phyloP scores from a whole-genome alignment of 2,797 vertebrate species.

The Pygocentrus nattereri region DNA sequence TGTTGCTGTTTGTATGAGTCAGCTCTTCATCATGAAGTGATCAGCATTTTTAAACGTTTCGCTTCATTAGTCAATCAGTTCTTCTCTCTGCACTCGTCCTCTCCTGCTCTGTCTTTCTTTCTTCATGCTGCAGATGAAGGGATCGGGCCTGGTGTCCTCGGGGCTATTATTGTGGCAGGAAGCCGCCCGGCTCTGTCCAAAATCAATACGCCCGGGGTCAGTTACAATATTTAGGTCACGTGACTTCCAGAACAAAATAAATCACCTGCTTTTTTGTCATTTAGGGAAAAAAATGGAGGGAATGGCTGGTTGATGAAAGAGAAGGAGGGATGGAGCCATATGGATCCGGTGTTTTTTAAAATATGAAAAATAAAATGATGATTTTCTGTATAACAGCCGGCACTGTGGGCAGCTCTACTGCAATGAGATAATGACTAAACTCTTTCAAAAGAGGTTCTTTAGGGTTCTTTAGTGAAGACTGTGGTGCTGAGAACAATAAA shows the following conservation, averaged over 20 bases:
- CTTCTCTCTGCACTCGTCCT: not conserved
- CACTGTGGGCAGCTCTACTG: no score
- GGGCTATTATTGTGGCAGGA: constrained; percentile 81
- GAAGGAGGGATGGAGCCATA: not conserved
- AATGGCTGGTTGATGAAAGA: not conserved
- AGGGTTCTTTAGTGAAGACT: no score
- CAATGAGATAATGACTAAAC: no score
- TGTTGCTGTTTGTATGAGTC: no score
- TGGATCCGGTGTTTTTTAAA: not conserved
- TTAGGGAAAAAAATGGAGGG: not conserved
- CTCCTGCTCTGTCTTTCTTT: not conserved
- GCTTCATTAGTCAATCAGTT: no score
- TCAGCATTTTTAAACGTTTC: not conserved
- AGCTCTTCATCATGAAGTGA: no score
- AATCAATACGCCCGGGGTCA: constrained; percentile 85
- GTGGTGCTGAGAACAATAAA: no score
- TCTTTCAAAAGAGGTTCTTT: no score
- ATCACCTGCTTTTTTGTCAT: constrained; percentile 64
- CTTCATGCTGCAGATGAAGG: constrained; percentile 69
- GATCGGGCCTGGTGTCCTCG: constrained; percentile 72
- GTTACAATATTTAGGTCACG: constrained; percentile 85
- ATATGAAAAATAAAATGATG: not conserved
- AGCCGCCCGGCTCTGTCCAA: constrained; percentile 74
- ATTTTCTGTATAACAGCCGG: no score
- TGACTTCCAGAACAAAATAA: constrained; percentile 83